A percentile compares a stretch with the other conserved stretches of the same genome.
phyloP scores from a whole-genome alignment of 2,888 invertebrate genomes.

The Agriotes lineatus region DNA sequence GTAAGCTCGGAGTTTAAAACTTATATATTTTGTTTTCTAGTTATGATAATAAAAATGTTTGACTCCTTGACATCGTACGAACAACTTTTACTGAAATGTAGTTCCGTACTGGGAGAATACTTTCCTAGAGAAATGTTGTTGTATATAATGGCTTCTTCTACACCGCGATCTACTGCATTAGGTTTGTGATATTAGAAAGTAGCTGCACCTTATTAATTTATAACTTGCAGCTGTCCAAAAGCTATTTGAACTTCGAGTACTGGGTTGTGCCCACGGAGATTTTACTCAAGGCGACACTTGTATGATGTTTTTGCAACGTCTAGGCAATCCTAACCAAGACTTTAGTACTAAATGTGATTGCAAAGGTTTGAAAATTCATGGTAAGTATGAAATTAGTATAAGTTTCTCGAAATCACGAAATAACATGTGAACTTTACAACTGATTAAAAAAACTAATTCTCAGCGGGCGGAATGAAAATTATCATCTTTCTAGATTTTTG shows the following conservation, averaged over 20 bases:
- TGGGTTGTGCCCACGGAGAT: slow-evolving; percentile 74
- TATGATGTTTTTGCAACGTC: slow-evolving; percentile 58
- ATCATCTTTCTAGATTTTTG: no score
- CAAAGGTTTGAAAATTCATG: slow-evolving; percentile 60
- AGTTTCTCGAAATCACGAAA: no score
- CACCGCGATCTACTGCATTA: slow-evolving; percentile 67
- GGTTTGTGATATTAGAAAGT: slow-evolving; percentile 66
- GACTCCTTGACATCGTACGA: slow-evolving; percentile 75
- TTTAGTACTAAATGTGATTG: slow-evolving; percentile 64
- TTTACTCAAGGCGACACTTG: slow-evolving; percentile 66
- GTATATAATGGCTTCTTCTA: slow-evolving; percentile 68
- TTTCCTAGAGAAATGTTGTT: slow-evolving; percentile 73
- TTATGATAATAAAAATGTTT: slow-evolving; percentile 73
- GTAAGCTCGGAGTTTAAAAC: no score
- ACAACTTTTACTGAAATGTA: slow-evolving; percentile 75
- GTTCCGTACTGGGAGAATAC: slow-evolving; percentile 74
- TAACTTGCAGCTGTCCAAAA: slow-evolving; percentile 73
- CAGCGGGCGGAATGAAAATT: no score
- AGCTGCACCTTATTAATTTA: no score
- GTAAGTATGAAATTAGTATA: no score
- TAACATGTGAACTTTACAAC: no score
- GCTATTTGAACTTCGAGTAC: slow-evolving; percentile 71
- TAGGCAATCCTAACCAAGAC: slow-evolving; percentile 58
- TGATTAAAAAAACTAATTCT: no score
- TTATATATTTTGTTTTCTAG: no score